Evolutionary conservation across 1,140 invertebrate species (phyloP), one percentile per base, ranked within the genome.

Genomic region (Ostrea denselamellosa): DNA sequence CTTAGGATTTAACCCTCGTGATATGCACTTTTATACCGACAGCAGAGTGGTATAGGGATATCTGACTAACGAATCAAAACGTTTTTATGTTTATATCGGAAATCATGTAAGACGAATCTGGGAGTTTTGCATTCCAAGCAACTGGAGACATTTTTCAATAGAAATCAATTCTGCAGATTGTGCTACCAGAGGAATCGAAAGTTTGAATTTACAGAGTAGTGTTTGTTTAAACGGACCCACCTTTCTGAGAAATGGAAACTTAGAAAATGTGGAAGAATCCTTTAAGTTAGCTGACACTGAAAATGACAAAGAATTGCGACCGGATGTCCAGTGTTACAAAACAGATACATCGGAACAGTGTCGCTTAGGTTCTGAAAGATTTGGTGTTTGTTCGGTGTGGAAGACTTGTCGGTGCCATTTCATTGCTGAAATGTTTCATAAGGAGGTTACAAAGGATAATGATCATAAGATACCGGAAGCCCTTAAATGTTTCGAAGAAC

Each of bases 31-130:
- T 22, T 62, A 85, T 28, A 56, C 77, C 22, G 86, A 90, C 65
- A 85, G 87, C 56, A 34, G 71, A 58, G 52, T 85, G 5, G 58
- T 84, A 0, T n/a, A 85, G n/a, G 87, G 87, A 5, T 88, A 88
- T 81, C 0, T 88, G 5, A 34, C 65, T 17, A 88, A 88, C 22
- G 83, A 85, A 9, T 71, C 58, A 0, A 53, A 65, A 22, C 7
- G 83, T 5, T 88, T 88, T 51, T 85, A 88, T 25, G 51, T 83
- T 14, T 88, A 88, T 88, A 84, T 88, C 8, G 53, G 68, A 77
- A 88, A 88, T n/a, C 52, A 71, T 8, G 77, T 87, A 7, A 53
- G 54, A 12, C 56, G 53, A 19, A 87, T 87, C 0, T 3, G 51
- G 12, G 25, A 1, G 7, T 19, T 51, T 10, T 84, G 85, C 19